phyloP scores from a whole-genome alignment of 2,888 invertebrate species.

The Clostera curtula region DNA sequence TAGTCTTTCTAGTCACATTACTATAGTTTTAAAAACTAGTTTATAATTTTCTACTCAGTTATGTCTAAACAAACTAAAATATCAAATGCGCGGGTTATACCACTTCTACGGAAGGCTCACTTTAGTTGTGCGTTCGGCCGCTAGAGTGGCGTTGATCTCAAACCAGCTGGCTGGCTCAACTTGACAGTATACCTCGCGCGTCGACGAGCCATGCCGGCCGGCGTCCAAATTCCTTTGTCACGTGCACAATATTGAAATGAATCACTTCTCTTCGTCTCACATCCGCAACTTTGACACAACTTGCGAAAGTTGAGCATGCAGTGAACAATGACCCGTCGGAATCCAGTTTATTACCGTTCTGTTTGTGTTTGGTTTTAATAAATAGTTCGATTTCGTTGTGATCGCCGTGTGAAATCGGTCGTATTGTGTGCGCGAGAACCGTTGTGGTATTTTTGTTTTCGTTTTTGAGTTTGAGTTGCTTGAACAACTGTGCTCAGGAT shows the following conservation, averaged over 20 bases:
- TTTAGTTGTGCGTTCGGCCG: conserved; percentile 61
- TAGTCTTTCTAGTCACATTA: too few species aligned
- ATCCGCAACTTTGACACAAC: conserved; percentile 42
- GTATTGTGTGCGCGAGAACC: conserved; percentile 49
- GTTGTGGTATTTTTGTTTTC: conserved; percentile 59
- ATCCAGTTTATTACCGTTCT: conserved; percentile 14
- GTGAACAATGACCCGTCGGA: conserved; percentile 22
- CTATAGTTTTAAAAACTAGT: too few species aligned
- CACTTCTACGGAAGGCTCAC: conserved; percentile 28
- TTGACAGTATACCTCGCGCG: conserved; percentile 56
- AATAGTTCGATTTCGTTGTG: conserved; percentile 43
- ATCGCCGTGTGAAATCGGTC: conserved; percentile 48
- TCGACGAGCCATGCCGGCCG: conserved; percentile 44
- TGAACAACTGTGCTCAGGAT: conserved; percentile 40
- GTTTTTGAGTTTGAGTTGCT: conserved; percentile 48
- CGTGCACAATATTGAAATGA: conserved; percentile 46
- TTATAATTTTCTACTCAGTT: too few species aligned
- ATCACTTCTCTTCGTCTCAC: conserved; percentile 41
- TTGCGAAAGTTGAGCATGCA: conserved; percentile 31
- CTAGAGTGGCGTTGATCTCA: conserved; percentile 54
- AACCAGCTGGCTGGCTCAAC: conserved; percentile 63
- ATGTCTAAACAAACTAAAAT: not conserved
- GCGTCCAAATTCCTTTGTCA: conserved; percentile 44
- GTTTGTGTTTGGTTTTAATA: conserved; percentile 37
- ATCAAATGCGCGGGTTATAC: conserved; percentile 21